phyloP scores from a whole-genome alignment of 2,113 vertebrate species.

The Sylvilagus bachmani region DNA sequence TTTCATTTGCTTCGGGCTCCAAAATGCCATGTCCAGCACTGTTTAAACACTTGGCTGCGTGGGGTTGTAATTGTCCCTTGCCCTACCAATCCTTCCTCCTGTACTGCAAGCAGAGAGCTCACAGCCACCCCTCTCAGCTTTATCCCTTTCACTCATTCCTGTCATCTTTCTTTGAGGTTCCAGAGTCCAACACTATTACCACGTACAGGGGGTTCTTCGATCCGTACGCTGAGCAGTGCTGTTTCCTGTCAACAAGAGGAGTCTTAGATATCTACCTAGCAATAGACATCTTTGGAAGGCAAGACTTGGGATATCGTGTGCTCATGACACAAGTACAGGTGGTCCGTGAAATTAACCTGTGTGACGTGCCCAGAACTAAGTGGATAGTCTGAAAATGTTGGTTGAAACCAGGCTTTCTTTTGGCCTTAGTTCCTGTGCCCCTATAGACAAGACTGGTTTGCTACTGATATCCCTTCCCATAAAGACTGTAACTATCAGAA shows the following conservation, averaged over 20 bases:
- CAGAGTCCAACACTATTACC: neutral
- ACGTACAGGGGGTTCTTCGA: neutral
- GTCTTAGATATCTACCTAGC: neutral
- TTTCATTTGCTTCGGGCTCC: neutral
- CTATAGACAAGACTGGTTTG: neutral
- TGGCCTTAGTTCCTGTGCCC: neutral
- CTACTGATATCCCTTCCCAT: too few species aligned
- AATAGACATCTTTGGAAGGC: neutral
- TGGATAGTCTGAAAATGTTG: neutral
- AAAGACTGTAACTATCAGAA: neutral
- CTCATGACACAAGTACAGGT: neutral
- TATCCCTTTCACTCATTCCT: neutral
- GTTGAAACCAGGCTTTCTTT: neutral
- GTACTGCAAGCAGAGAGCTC: neutral
- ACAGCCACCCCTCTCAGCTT: neutral
- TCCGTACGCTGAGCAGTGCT: neutral
- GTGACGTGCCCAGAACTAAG: too few species aligned
- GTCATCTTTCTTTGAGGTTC: neutral
- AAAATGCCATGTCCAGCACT: neutral
- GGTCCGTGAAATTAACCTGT: neutral
- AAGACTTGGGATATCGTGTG: neutral
- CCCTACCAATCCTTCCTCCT: neutral
- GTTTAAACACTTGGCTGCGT: neutral
- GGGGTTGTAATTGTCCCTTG: neutral
- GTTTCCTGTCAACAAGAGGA: neutral